Evolutionary conservation across 2,888 invertebrate species (phyloP).

Genomic region (Sinhomidia bicolor): DNA sequence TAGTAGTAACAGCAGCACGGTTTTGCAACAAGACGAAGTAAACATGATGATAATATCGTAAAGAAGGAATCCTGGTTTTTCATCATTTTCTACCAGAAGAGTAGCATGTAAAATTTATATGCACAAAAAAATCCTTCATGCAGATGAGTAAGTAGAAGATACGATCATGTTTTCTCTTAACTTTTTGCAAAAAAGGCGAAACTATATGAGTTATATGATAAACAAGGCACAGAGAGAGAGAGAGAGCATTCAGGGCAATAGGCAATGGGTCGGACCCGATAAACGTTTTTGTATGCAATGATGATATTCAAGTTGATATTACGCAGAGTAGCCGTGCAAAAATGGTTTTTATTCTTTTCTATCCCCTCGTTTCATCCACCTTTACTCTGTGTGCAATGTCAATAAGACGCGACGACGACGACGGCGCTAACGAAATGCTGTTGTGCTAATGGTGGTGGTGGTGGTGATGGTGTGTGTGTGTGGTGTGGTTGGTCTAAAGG

Average conservation of each 20-base stretch:
- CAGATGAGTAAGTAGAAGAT: constrained; percentile 45
- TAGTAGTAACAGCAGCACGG: background rate
- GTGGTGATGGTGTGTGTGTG: no score
- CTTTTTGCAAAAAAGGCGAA: background rate
- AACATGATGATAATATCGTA: background rate
- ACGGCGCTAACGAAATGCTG: no score
- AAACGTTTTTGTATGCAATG: constrained; percentile 41
- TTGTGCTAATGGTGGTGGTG: no score
- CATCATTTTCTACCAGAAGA: constrained; percentile 11
- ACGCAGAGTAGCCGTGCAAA: background rate
- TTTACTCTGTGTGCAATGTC: background rate
- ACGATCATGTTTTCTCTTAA: constrained; percentile 21
- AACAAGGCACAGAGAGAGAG: constrained; percentile 12
- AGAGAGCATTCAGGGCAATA: constrained; percentile 62
- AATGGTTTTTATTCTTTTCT: constrained; percentile 10
- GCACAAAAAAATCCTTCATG: constrained; percentile 32
- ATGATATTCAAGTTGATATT: constrained; percentile 1
- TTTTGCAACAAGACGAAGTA: background rate
- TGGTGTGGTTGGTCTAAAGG: constrained; percentile 13
- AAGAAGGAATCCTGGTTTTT: constrained; percentile 34
- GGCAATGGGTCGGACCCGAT: constrained; percentile 63
- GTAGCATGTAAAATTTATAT: background rate
- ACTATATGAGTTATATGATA: no score
- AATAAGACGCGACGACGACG: background rate
- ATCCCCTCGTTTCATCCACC: background rate